Percentiles rank a stretch among this genome's conserved stretches.
phyloP scores from a whole-genome alignment of 2,113 vertebrate species.

The Nestor notabilis region DNA sequence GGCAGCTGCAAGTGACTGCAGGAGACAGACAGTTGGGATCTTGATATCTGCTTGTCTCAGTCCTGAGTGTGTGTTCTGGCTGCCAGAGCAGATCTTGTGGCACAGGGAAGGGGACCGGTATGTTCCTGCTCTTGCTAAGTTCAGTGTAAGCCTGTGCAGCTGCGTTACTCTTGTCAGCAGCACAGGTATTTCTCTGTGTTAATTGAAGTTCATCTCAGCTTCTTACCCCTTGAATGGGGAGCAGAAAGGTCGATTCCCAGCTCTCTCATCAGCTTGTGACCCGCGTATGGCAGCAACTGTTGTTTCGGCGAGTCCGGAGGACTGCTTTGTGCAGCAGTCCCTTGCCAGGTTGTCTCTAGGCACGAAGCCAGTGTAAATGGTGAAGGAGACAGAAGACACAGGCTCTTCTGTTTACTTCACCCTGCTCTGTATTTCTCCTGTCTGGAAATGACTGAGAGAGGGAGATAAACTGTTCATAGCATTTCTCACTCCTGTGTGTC shows the following conservation, averaged over 20 bases:
- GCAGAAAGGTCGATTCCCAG: background rate
- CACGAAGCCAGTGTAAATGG: background rate
- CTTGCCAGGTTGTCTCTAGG: background rate
- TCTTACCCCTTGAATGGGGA: background rate
- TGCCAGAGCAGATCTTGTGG: background rate
- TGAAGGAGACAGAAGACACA: background rate
- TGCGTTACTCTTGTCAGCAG: background rate
- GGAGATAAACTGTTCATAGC: background rate
- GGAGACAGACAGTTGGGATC: background rate
- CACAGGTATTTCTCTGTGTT: background rate
- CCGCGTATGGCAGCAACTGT: background rate
- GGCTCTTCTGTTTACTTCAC: background rate
- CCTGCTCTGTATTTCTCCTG: background rate
- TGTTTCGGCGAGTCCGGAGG: fast-evolving
- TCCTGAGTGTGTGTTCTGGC: background rate
- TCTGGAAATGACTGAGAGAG: background rate
- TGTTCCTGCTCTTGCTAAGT: background rate
- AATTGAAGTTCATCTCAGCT: background rate
- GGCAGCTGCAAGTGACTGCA: background rate
- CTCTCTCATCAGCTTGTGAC: background rate
- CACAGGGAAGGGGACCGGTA: background rate
- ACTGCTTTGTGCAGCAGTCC: background rate
- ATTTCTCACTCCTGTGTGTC: background rate
- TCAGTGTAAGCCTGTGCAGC: fast-evolving
- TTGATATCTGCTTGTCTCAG: background rate